Conservation (phyloP, 2,797 vertebrate genomes). For the Diglossa cyanea region DNA sequence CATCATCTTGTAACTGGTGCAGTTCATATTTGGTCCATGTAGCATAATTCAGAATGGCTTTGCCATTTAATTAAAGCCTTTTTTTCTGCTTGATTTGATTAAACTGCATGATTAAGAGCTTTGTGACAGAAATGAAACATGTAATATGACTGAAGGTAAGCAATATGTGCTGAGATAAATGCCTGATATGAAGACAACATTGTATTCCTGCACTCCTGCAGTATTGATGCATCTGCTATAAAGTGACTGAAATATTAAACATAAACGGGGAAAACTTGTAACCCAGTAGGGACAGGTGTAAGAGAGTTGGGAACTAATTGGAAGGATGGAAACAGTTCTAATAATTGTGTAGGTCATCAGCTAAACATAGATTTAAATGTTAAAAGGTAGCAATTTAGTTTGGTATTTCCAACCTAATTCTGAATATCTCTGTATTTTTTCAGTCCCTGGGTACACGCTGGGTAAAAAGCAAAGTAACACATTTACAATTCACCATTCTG, state of each 20-base stretch:
- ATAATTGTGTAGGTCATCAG: not conserved
- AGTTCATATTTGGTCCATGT: not conserved
- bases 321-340: not conserved
- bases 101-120: not conserved
- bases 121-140: not conserved
- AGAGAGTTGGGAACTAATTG: not conserved
- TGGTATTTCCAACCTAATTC: not conserved
- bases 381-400: not conserved
- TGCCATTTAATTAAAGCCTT: not conserved
- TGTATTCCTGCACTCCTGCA: not conserved
- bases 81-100: not conserved
- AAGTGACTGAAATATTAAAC: not conserved
- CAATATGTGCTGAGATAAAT: not conserved
- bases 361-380: not conserved
- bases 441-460: not conserved
- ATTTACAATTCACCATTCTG: not conserved
- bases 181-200: not conserved
- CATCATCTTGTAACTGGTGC: not conserved
- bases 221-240: not conserved
- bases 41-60: not conserved
- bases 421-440: not conserved
- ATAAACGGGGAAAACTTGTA: not conserved
- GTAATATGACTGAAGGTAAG: not conserved
- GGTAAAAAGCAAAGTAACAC: not conserved
- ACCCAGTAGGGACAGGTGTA: not conserved